These are phyloP conservation scores for Rhinoraja longicauda DNA, from an alignment of 2,797 vertebrate species.

Conservation along the genomic window DNA sequence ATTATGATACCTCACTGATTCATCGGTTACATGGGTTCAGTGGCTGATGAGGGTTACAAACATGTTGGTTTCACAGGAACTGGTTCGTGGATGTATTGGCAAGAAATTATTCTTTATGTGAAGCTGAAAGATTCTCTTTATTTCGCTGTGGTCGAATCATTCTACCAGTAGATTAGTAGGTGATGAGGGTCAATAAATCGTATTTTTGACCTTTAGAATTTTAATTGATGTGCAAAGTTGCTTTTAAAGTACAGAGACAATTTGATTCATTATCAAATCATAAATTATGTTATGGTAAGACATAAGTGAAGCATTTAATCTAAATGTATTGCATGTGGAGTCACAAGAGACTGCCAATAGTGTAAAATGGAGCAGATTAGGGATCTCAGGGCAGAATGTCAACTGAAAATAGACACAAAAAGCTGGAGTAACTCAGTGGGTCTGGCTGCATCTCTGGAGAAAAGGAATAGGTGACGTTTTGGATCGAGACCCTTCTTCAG, in stretches of 20 bases:
- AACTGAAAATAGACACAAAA: too few species aligned
- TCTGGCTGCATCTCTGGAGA: too few species aligned
- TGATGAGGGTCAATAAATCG: not conserved
- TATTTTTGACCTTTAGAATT: not conserved
- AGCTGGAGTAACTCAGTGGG: too few species aligned
- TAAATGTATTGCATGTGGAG: too few species aligned
- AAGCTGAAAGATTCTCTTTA: not conserved
- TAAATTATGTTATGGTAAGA: too few species aligned
- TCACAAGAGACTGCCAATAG: too few species aligned
- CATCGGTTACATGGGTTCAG: not conserved
- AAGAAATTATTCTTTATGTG: not conserved
- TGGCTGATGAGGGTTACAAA: not conserved
- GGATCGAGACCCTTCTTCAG: too few species aligned
- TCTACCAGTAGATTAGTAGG: not conserved
- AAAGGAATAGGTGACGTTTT: too few species aligned
- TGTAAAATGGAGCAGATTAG: too few species aligned
- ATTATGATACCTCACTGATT: not conserved
- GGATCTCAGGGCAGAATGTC: too few species aligned
- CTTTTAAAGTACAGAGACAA: not conserved
- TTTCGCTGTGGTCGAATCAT: not conserved
- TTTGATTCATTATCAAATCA: not conserved
- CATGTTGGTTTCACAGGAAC: not conserved
- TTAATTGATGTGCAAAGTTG: not conserved
- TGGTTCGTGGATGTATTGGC: conserved; percentile 9
- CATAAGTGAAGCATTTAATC: not conserved